A percentile compares a stretch with the other conserved stretches of the same genome.
Conservation (phyloP, 2,888 invertebrate genomes). For the Apomyelois bistriatella region DNA sequence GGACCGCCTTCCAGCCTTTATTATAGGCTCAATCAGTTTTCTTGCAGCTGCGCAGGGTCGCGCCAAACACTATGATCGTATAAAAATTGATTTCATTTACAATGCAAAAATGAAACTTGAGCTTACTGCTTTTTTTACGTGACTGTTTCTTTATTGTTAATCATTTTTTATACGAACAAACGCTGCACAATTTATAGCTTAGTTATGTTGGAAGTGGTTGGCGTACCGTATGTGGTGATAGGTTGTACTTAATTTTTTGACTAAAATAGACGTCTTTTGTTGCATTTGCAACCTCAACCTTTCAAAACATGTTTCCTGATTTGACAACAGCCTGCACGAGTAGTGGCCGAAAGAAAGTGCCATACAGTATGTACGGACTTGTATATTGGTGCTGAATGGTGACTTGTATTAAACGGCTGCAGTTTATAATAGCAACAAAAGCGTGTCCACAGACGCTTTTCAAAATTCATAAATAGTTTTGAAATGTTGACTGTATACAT, state of each 20-base stretch:
- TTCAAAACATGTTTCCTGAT: neutral
- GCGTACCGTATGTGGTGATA: too few species aligned
- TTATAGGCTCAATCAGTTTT: too few species aligned
- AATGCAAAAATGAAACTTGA: too few species aligned
- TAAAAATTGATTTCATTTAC: too few species aligned
- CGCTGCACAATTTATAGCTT: neutral
- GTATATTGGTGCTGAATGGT: conserved; percentile 34
- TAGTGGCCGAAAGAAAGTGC: conserved; percentile 19
- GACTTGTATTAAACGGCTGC: conserved; percentile 20
- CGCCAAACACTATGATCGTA: too few species aligned
- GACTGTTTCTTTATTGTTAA: neutral
- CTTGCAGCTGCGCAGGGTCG: too few species aligned
- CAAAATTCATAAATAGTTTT: neutral
- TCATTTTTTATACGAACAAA: neutral
- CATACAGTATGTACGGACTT: conserved; percentile 13
- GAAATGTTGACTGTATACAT: neutral
- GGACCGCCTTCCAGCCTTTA: too few species aligned
- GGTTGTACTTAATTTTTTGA: too few species aligned
- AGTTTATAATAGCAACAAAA: conserved; percentile 8
- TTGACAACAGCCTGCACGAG: conserved; percentile 27
- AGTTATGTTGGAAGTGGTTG: neutral
- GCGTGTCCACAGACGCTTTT: conserved; percentile 4
- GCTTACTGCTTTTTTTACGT: neutral
- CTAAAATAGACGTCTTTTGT: too few species aligned
- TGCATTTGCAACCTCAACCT: too few species aligned